These are phyloP conservation scores for Crocuta crocuta DNA, from an alignment of 2,113 vertebrate genomes.

Conservation along the genomic window DNA sequence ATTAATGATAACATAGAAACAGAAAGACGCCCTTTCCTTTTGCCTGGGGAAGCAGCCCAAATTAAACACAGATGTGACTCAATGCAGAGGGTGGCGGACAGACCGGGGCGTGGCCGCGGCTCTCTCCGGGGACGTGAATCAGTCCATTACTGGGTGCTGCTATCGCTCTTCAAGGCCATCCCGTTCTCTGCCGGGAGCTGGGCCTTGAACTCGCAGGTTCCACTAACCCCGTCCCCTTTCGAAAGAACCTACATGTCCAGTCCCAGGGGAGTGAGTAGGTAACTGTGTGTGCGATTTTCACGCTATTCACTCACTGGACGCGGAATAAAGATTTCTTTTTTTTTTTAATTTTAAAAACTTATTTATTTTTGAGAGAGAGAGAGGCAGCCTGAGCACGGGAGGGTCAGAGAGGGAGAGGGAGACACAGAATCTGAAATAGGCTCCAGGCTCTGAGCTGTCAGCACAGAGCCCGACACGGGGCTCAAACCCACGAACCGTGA, in stretches of 20 bases:
- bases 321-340: neutral
- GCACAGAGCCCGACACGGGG: too few relatives aligned
- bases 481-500: too few relatives aligned
- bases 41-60: neutral
- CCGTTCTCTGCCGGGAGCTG: neutral
- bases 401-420: too few relatives aligned
- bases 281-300: rapidly evolving
- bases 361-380: too few relatives aligned
- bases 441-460: too few relatives aligned
- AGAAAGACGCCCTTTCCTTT: rapidly evolving
- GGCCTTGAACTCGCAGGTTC: neutral
- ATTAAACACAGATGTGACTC: neutral
- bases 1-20: neutral
- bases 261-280: rapidly evolving
- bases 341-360: too few relatives aligned
- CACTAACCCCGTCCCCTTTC: too few relatives aligned
- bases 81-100: neutral
- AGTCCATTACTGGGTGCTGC: neutral
- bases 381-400: too few relatives aligned
- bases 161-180: rapidly evolving
- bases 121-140: too few relatives aligned
- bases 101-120: neutral
- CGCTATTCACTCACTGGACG: rapidly evolving
- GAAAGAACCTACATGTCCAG: neutral
- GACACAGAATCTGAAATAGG: too few relatives aligned